phyloP scores from a whole-genome alignment of 2,888 invertebrate species.

The Imbricaverruca yamaguchii region DNA sequence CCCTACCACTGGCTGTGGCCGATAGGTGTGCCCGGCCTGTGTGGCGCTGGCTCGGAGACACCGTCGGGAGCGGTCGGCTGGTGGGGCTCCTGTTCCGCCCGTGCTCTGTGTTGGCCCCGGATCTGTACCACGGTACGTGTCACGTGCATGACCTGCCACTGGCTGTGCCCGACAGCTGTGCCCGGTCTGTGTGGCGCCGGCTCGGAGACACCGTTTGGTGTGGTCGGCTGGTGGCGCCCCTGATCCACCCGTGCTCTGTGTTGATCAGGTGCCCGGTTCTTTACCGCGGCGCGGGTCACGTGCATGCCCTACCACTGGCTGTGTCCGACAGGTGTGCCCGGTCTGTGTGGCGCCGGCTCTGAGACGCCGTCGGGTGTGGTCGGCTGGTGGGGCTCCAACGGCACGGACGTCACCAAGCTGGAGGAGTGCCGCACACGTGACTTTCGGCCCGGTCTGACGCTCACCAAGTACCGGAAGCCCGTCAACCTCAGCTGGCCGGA shows the following conservation, averaged over 20 bases:
- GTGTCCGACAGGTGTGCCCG: constrained; percentile 45
- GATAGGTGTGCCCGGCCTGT: too few species aligned
- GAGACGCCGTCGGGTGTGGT: constrained; percentile 56
- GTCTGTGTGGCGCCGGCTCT: constrained; percentile 68
- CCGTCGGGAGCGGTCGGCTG: too few species aligned
- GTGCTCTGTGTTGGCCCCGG: too few species aligned
- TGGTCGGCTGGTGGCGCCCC: constrained; percentile 81
- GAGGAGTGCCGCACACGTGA: constrained; percentile 60
- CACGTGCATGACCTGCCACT: too few species aligned
- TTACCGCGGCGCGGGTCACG: too few species aligned
- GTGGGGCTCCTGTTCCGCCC: too few species aligned
- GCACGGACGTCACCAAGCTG: constrained; percentile 60
- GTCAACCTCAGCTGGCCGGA: constrained; percentile 83
- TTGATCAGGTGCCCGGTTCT: too few species aligned
- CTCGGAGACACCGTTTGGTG: constrained; percentile 58
- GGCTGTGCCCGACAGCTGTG: constrained; percentile 24
- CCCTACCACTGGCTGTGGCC: too few species aligned
- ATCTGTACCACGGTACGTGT: too few species aligned
- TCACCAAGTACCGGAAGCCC: constrained; percentile 77
- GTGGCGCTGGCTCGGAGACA: too few species aligned
- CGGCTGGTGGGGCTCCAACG: constrained; percentile 85
- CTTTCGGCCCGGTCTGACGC: constrained; percentile 77
- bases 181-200: constrained; percentile 69
- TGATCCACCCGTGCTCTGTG: too few species aligned
- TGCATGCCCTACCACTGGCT: too few species aligned